A percentile compares a stretch with the other conserved stretches of the same genome.
Conservation (phyloP, 2,888 invertebrate genomes). For the Odontocolon sp. region DNA sequence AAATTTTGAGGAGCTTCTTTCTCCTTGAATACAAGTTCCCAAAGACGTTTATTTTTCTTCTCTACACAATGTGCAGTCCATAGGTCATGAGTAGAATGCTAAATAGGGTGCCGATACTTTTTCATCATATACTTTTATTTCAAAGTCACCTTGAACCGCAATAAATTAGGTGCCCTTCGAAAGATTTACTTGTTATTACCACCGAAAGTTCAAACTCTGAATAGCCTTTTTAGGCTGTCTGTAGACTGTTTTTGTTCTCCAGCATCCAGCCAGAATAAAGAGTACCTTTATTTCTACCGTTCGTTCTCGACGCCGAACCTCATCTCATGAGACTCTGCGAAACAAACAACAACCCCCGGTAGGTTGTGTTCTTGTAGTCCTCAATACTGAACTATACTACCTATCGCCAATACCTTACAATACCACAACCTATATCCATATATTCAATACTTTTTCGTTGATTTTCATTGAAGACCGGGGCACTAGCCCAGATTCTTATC, state of each 20-base stretch:
- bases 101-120: no score
- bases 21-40: no score
- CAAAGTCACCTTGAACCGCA: background rate
- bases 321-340: constrained; percentile 37
- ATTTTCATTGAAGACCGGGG: constrained; percentile 9
- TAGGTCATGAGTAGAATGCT: no score
- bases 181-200: constrained; percentile 3
- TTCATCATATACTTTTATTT: background rate
- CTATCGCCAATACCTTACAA: constrained; percentile 34
- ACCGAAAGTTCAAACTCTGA: constrained; percentile 18
- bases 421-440: constrained; percentile 7
- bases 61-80: no score
- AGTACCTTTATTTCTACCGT: constrained; percentile 18
- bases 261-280: constrained; percentile 3
- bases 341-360: constrained; percentile 43
- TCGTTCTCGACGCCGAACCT: constrained; percentile 14
- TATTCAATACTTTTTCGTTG: constrained; percentile 42
- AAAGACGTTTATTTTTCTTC: no score
- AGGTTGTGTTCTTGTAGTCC: constrained; percentile 25
- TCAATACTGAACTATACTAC: background rate
- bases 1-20: no score
- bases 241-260: constrained; percentile 10
- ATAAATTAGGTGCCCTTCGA: background rate
- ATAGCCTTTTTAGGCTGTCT: background rate
- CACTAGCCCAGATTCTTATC: background rate